Evolutionary conservation across 2,888 invertebrate species (phyloP).

Genomic region (Margaritifera margaritifera): DNA sequence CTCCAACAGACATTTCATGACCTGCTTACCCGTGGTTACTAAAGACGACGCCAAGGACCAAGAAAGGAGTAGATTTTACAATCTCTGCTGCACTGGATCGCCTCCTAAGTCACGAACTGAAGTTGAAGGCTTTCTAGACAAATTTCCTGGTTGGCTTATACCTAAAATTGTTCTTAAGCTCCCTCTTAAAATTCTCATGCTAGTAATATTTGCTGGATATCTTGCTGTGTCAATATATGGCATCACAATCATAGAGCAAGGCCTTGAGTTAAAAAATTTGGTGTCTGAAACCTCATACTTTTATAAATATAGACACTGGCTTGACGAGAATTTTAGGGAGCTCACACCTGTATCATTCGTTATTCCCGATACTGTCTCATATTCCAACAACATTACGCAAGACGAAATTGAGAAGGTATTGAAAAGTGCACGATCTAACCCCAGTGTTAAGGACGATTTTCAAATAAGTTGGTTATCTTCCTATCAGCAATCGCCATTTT

Average conservation of each 20-base stretch:
- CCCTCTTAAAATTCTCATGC: slow-evolving; percentile 34
- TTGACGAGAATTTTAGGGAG: slow-evolving; percentile 15
- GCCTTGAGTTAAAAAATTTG: slow-evolving; percentile 24
- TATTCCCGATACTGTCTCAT: slow-evolving; percentile 7
- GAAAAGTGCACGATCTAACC: slow-evolving; percentile 4
- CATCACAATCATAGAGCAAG: slow-evolving; percentile 30
- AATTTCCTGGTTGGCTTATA: slow-evolving; percentile 36
- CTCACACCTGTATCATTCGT: slow-evolving; percentile 20
- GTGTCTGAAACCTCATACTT: slow-evolving; percentile 29
- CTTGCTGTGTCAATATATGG: slow-evolving; percentile 32
- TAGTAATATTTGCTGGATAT: slow-evolving; percentile 43
- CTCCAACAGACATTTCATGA: slow-evolving; percentile 19
- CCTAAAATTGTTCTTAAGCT: slow-evolving; percentile 35
- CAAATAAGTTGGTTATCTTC: slow-evolving; percentile 23
- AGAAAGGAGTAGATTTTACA: slow-evolving; percentile 2
- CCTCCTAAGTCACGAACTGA: slow-evolving; percentile 22
- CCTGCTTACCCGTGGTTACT: slow-evolving; percentile 15
- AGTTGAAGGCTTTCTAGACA: slow-evolving; percentile 45
- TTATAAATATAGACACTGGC: too few relatives aligned
- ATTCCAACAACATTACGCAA: slow-evolving; percentile 10
- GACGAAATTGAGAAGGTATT: slow-evolving; percentile 7
- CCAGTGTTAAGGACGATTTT: slow-evolving; percentile 16
- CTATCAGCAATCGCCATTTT: slow-evolving; percentile 9
- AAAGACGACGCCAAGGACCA: slow-evolving; percentile 12
- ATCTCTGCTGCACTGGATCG: slow-evolving; percentile 21